phyloP scores from a whole-genome alignment of 2,888 invertebrate species.

The Pyrochroa serraticornis region DNA sequence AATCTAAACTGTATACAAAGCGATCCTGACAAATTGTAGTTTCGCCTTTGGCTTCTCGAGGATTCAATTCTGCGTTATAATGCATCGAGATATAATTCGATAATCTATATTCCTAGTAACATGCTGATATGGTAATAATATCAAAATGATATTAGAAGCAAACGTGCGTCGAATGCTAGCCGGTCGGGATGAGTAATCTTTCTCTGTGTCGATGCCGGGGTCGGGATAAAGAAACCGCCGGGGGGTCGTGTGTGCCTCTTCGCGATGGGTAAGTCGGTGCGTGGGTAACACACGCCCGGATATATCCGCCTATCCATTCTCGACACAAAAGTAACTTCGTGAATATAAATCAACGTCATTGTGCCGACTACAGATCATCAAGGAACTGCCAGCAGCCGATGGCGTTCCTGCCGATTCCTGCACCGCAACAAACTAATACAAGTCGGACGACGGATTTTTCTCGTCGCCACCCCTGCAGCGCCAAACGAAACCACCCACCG shows the following conservation, averaged over 20 bases:
- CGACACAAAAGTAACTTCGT: conserved; percentile 41
- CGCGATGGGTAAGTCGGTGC: conserved; percentile 40
- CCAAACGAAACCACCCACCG: too few species aligned
- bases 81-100: too few species aligned
- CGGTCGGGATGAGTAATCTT: conserved; percentile 44
- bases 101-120: too few species aligned
- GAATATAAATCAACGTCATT: conserved; percentile 54
- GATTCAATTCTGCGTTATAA: too few species aligned
- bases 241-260: conserved; percentile 19
- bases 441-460: conserved; percentile 1
- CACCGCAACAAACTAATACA: conserved; percentile 1
- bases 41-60: too few species aligned
- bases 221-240: conserved; percentile 37
- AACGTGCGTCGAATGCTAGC: conserved; percentile 46
- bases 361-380: conserved; percentile 42
- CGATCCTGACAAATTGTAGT: too few species aligned
- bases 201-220: conserved; percentile 36
- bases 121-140: conserved; percentile 56
- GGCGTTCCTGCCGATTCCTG: conserved; percentile 30
- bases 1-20: too few species aligned
- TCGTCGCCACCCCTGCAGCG: neutral
- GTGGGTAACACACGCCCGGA: conserved; percentile 40
- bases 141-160: conserved; percentile 53
- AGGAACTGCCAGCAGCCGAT: conserved; percentile 34
- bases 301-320: conserved; percentile 25